Conservation (phyloP, 2,113 vertebrate species). For the Piliocolobus tephrosceles region DNA sequence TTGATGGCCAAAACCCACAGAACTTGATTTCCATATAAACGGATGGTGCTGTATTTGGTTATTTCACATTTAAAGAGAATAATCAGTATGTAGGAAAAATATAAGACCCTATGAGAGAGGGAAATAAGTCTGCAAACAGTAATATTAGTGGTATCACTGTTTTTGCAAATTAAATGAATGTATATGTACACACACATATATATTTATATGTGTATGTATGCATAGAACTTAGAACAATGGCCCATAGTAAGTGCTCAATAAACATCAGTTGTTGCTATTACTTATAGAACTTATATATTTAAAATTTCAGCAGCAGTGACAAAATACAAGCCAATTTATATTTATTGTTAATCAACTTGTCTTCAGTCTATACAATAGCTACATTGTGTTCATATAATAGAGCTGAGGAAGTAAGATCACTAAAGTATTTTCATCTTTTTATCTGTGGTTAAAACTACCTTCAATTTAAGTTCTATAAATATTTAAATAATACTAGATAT, state of each 20-base stretch:
- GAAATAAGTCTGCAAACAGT: constrained; percentile 8
- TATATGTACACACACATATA: neutral
- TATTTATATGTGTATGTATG: neutral
- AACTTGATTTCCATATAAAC: neutral
- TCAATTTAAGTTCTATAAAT: constrained; percentile 32
- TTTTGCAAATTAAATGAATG: neutral
- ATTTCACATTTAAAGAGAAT: constrained; percentile 11
- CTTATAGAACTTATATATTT: neutral
- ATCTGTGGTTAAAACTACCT: constrained; percentile 29
- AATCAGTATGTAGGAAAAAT: neutral
- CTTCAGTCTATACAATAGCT: neutral
- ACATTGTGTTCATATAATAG: neutral
- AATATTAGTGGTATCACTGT: neutral
- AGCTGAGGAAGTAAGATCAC: neutral
- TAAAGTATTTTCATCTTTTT: constrained; percentile 26
- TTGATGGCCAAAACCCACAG: neutral
- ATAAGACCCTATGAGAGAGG: neutral
- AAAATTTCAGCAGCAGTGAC: constrained; percentile 37
- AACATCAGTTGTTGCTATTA: neutral
- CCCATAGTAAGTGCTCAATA: neutral
- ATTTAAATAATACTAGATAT: constrained; percentile 2
- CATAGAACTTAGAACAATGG: neutral
- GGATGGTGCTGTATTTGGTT: neutral
- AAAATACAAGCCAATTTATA: constrained; percentile 33
- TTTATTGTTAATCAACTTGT: constrained; percentile 42